Evolutionary conservation across 2,113 vertebrate species (phyloP), one percentile per base, ranked within the genome.

Genomic region (Odocoileus virginianus): DNA sequence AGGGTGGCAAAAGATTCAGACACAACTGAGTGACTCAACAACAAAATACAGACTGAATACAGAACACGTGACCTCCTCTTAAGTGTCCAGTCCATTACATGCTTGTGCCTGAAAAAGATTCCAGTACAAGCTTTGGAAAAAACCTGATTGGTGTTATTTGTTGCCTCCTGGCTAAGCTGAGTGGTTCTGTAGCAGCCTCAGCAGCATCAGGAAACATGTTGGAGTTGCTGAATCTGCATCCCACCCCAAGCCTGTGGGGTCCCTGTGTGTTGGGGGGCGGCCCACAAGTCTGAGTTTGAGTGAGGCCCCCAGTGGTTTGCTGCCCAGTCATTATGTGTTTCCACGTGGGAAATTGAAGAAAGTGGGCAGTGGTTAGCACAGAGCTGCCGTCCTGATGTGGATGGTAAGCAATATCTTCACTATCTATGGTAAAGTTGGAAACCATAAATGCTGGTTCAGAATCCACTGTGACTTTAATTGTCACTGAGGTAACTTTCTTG

Each of bases 371-470:
- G 28, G 33, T 60, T 12, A 50, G 54, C 7, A 30, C 12, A 47
- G 58, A 27, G 6, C 17, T 13, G 40, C 45, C 8, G 6, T 33
- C 5, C 47, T 21, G 36, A 25, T 21, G 3, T 11, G 36, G 27
- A 1, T 0, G 6, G 60, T 3, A 4, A 6, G 3, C 61, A 7
- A 3, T 1, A 9, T n/a, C 92, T 43, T 85, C 3, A 0, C 0
- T 0, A 21, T 7, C 43, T 25, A 19, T 8, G 1, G 5, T 55
- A 19, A 71, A 52, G 27, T 28, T 15, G 54, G 27, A 36, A 47
- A 89, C 19, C 1, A 19, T 16, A 16, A 50, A 15, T 2, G 15
- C 50, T 6, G 1, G 28, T 87, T 58, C 79, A n/a, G 74, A 64
- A 71, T 6, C 36, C 30, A 25, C 52, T 17, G 45, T 50, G 6